A percentile compares a stretch with the other conserved stretches of the same genome.
These are phyloP conservation scores for Petromus typicus DNA, from an alignment of 2,113 vertebrate genomes.

Conservation along the genomic window DNA sequence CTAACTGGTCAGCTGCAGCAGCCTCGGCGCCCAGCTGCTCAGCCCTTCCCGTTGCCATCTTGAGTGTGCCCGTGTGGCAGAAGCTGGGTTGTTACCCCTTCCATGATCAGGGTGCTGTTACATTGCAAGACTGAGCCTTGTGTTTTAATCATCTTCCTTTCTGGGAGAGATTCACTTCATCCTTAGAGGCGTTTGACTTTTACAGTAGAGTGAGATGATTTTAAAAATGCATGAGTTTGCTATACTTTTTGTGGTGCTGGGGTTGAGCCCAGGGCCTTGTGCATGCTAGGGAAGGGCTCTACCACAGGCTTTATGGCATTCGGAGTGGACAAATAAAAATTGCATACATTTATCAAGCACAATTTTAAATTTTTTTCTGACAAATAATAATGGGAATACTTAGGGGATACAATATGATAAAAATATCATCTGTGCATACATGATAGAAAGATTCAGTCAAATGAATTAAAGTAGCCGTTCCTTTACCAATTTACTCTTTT, in stretches of 20 bases:
- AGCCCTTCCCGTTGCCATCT: neutral
- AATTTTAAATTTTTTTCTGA: neutral
- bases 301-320: neutral
- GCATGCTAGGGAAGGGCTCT: neutral
- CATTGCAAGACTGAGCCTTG: neutral
- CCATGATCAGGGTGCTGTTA: neutral
- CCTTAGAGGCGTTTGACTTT: neutral
- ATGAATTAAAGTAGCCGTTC: neutral
- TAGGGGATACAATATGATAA: neutral
- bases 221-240: neutral
- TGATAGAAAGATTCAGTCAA: neutral
- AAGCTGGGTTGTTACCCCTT: neutral
- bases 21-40: neutral
- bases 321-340: neutral
- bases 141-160: neutral
- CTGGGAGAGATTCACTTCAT: neutral
- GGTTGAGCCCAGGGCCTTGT: neutral
- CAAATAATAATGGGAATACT: neutral
- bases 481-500: neutral
- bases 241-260: neutral
- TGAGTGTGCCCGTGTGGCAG: neutral
- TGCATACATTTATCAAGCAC: neutral
- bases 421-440: neutral
- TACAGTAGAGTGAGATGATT: neutral
- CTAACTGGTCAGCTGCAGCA: accelerated